Base-by-base conservation (phyloP, 2,797 vertebrate genomes). In the Sphenodon punctatus region DNA sequence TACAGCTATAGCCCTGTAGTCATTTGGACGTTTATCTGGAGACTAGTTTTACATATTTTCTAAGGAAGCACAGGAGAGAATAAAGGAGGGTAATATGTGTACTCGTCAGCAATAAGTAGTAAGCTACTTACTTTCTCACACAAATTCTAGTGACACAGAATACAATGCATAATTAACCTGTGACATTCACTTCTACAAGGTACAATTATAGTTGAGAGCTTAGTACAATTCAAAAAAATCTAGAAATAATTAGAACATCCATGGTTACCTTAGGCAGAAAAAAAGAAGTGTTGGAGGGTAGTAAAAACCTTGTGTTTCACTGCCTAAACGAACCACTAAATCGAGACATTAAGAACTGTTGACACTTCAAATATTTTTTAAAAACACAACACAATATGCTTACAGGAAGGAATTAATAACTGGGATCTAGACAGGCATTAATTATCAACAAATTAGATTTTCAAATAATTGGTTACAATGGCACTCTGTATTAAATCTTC, bases 381-480 rank as follows among this genome's bases (percentile, higher is more conserved):
- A n/a, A n/a, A n/a, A n/a, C n/a, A n/a, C n/a, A n/a, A n/a, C n/a
- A n/a, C n/a, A n/a, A n/a, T n/a, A n/a, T n/a, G n/a, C n/a, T n/a
- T n/a, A n/a, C n/a, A n/a, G n/a, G n/a, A n/a, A n/a, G 10, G 6
- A 48, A 55, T 49, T 82, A 23, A 34, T 77, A 73, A 80, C 32
- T 30, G 10, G 70, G 60, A 30, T 80, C 82, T 60, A 72, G 32
- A 80, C 36, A 71, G 74, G 22, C 80, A 69, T 9, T 63, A n/a
- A 25, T 67, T 76, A 38, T 75, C 46, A 45, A 25, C 53, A 76
- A 36, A 25, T 67, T 39, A 2, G 39, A 6, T 67, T 76, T 67
- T 13, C 6, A 82, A 76, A 78, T 56, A 71, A 78, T 74, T 84
- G 89, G n/a, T 63, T 67, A 58, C 45, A 45, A 30, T 71, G 30